Base-by-base conservation (phyloP, 2,888 invertebrate genomes). In the Andrena dorsata region DNA sequence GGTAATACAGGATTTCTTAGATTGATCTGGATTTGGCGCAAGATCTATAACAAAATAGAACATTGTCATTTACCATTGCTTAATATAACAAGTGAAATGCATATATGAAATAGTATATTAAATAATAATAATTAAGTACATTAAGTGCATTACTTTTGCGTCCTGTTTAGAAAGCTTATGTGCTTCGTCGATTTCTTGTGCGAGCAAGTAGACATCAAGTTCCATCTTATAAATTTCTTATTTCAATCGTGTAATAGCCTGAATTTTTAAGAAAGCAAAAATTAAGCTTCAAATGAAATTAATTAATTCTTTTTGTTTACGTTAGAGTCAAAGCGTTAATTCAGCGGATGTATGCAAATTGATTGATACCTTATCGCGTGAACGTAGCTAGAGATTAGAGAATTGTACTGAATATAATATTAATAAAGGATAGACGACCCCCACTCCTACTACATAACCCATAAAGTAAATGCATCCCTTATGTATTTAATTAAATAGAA, bases 1-100 rank as follows among this genome's bases (percentile, higher is more conserved):
- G 88, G 92, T 70, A 80, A 83, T n/a, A 89, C 85, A 20, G 80
- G 30, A 20, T 89, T 88, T 7, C 7, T 66, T 58, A 92, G 70
- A 0, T 73, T 13, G 56, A 92, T 63, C 0, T 35, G 0, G 30
- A 92, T 72, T 0, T 7, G 23, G 20, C 32, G 28, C 10, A 91
- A 70, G 63, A 32, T n/a, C 91, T 92, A 63, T 2, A 78, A 63
- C 28, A 30, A 35, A 73, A 53, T 4, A 47, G 13, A 20, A n/a
- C 0, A 13, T 61, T 7, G 41, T 1, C n/a, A 51, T n/a, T 53
- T 28, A 30, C 0, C 41, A 16, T 49, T 16, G 20, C 16, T 0
- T 47, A 0, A 51, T 30, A 13, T 49, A 53, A 58, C 16, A 47
- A 49, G 5, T 26, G 51, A 2, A 47, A n/a, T 51, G 10, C 6